Percentiles rank a stretch among this genome's conserved stretches.
Conservation (phyloP, 2,113 vertebrate genomes). For the Prolemur simus region DNA sequence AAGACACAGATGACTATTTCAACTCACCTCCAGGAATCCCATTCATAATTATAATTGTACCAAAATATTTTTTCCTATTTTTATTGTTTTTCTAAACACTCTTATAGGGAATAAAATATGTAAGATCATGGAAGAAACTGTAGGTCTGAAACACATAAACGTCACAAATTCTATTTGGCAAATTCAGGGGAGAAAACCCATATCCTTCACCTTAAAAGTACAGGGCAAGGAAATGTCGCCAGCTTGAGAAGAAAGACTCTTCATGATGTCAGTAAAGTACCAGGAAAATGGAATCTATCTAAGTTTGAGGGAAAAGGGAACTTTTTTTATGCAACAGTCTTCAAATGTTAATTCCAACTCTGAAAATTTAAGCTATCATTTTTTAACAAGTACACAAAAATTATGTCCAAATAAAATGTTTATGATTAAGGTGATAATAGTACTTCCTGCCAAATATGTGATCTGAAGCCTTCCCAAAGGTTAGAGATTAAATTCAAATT, state of each 20-base stretch:
- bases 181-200: not conserved
- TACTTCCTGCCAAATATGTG: not conserved
- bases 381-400: constrained; percentile 1
- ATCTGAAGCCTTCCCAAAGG: not conserved
- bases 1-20: not conserved
- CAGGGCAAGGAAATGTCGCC: not conserved
- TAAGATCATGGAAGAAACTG: not conserved
- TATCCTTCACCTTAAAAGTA: not conserved
- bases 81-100: constrained; percentile 35
- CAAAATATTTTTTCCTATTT: not conserved
- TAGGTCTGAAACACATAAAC: not conserved
- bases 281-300: not conserved
- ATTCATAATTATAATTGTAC: not conserved
- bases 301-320: not conserved
- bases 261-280: not conserved
- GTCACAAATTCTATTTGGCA: not conserved
- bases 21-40: not conserved
- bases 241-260: not conserved
- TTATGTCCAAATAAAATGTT: constrained; percentile 42
- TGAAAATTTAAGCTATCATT: constrained; percentile 20
- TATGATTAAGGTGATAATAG: not conserved
- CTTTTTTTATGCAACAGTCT: not conserved
- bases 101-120: not conserved
- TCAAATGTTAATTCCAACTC: not conserved
- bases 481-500: not conserved